Base-by-base conservation (phyloP, 2,113 vertebrate genomes). In the Corydoras maculifer region DNA sequence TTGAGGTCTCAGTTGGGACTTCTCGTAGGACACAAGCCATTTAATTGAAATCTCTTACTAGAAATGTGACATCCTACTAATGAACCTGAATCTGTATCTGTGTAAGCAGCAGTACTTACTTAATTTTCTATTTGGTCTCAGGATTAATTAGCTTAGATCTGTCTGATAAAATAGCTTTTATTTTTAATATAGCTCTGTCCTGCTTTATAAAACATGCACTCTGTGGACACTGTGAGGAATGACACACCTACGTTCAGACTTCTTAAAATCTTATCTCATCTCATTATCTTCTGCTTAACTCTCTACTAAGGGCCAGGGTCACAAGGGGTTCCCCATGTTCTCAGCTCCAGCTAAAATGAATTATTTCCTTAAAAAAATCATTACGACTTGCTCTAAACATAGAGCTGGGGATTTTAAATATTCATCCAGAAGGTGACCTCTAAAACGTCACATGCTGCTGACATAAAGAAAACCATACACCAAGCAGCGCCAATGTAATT, bases 361-460 rank as follows among this genome's bases (percentile, higher is more conserved):
- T 18, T 25, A 67, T 66, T 10, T 25, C 35, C 62, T 72, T 50
- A 12, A 43, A 43, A 43, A 8, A 8, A 43, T 11, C 57, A 5
- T 15, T 18, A 51, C 9, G 14, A 51, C 55, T 9, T 4, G 14
- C 9, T 13, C 55, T 73, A 67, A 73, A 67, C n/a, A 53, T 61
- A 73, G 64, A 5, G 12, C 35, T 31, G 9, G 25, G 49, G 54
- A 68, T 61, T 43, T 73, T 62, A 55, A 61, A 73, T 61, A 14
- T 25, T 62, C 12, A n/a, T 54, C 50, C 50, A 73, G 60, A 67
- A 25, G 30, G 51, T 67, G 48, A 54, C 48, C 71, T 7, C 54
- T 50, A 60, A 48, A 13, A 54, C 29, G 43, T 14, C 55, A 25
- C 29, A 50, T 15, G 29, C 48, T 73, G 62, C 9, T 61, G 31